Evolutionary conservation across 2,888 invertebrate species (phyloP).

Genomic region (Cerastis leucographa): DNA sequence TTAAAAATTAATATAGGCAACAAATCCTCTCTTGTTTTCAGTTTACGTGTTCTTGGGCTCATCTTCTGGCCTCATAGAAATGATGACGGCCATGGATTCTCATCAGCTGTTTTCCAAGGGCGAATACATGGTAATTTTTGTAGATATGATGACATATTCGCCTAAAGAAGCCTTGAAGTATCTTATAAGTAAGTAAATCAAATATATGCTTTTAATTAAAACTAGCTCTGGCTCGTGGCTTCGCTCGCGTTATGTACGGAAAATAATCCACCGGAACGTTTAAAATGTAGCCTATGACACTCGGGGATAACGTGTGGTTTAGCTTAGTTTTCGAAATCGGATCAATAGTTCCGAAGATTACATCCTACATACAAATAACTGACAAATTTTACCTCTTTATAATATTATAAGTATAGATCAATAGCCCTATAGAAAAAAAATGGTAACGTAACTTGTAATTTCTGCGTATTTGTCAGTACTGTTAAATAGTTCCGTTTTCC

Average conservation of each 20-base stretch:
- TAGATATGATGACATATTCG: slow-evolving; percentile 97
- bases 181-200: slow-evolving; percentile 93
- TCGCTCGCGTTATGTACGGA: too few species aligned
- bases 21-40: slow-evolving; percentile 81
- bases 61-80: slow-evolving; percentile 95
- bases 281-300: too few species aligned
- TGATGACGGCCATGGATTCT: slow-evolving; percentile 98
- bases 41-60: slow-evolving; percentile 98
- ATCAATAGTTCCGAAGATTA: too few species aligned
- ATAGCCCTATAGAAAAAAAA: background rate
- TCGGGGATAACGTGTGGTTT: too few species aligned
- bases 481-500: slow-evolving; percentile 47
- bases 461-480: slow-evolving; percentile 24
- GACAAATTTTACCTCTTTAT: too few species aligned
- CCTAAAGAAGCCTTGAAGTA: slow-evolving; percentile 94
- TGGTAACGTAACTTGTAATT: slow-evolving; percentile 6
- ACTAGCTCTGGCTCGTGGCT: background rate
- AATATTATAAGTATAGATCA: background rate
- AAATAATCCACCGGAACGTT: too few species aligned
- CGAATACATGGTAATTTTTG: slow-evolving; percentile 98
- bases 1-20: background rate
- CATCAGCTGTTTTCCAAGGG: slow-evolving; percentile 96
- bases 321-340: too few species aligned
- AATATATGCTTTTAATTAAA: too few species aligned
- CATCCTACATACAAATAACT: too few species aligned